Conservation (phyloP, 2,888 invertebrate genomes). For the Stictocephala bisonia region DNA sequence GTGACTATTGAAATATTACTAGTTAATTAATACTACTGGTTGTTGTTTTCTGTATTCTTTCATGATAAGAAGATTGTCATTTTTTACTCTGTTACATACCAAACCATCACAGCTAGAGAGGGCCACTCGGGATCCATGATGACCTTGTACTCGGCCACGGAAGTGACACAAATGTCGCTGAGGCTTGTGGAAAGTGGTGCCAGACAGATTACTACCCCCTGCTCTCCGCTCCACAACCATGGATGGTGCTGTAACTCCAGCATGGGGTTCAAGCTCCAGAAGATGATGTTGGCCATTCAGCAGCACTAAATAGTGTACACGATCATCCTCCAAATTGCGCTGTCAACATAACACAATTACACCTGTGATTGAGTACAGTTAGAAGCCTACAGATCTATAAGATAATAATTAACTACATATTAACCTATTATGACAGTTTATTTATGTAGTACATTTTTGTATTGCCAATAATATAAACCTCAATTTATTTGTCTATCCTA, state of each 20-base stretch:
- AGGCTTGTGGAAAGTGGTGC: constrained; percentile 67
- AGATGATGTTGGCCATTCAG: constrained; percentile 36
- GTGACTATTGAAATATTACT: too few relatives aligned
- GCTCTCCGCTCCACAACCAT: constrained; percentile 54
- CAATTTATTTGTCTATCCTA: too few relatives aligned
- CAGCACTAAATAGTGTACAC: constrained; percentile 43
- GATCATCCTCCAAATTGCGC: constrained; percentile 37
- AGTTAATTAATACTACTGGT: too few relatives aligned
- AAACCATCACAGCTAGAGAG: constrained; percentile 86
- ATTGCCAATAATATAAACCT: too few relatives aligned
- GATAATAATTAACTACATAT: too few relatives aligned
- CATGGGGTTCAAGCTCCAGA: constrained; percentile 42
- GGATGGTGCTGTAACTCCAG: constrained; percentile 40
- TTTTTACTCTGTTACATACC: constrained; percentile 70
- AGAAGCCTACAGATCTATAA: not conserved
- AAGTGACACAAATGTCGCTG: constrained; percentile 75
- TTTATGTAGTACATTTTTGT: too few relatives aligned
- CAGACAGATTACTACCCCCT: constrained; percentile 67
- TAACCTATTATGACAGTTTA: too few relatives aligned
- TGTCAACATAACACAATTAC: too few relatives aligned
- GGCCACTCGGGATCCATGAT: constrained; percentile 77
- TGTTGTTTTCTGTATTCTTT: not conserved
- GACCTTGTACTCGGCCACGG: constrained; percentile 79
- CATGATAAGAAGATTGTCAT: constrained; percentile 62
- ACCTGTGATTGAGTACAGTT: constrained; percentile 4